Percentiles rank a stretch among this genome's conserved stretches.
Conservation (phyloP, 1,140 invertebrate genomes). For the Propsilocerus akamusi region DNA sequence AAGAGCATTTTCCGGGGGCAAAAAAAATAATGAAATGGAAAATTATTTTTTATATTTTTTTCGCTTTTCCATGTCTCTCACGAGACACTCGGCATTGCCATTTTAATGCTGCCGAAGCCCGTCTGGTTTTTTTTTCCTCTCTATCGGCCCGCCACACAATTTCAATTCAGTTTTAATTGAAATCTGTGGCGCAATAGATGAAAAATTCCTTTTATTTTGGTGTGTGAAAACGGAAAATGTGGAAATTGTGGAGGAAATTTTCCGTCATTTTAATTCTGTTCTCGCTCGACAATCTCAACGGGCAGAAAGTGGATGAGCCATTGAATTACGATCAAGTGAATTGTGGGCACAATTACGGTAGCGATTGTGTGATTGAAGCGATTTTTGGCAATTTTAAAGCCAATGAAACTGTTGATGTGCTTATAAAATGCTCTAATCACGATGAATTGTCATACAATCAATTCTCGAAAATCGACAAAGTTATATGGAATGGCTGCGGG, state of each 20-base stretch:
- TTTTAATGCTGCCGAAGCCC: no score
- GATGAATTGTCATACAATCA: not conserved
- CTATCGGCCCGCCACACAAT: not conserved
- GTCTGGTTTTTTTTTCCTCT: not conserved
- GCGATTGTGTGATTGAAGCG: not conserved
- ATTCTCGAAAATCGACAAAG: not conserved
- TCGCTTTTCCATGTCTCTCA: not conserved
- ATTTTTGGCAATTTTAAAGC: not conserved
- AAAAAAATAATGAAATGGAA: no score
- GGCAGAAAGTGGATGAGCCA: not conserved
- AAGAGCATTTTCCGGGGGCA: no score
- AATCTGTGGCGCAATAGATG: not conserved
- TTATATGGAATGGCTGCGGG: not conserved
- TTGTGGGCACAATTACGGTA: not conserved
- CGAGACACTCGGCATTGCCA: no score
- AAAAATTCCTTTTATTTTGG: no score
- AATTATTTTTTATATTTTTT: not conserved
- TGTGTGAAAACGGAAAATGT: not conserved
- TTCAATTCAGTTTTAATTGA: slow-evolving; percentile 3
- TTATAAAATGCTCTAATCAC: not conserved
- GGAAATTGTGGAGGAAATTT: not conserved
- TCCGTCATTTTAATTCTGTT: not conserved
- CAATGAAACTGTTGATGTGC: not conserved
- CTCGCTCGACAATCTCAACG: not conserved
- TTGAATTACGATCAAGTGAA: not conserved